A percentile compares a stretch with the other conserved stretches of the same genome.
These are phyloP conservation scores for Peucedramus taeniatus DNA, from an alignment of 2,113 vertebrate genomes.

Conservation along the genomic window DNA sequence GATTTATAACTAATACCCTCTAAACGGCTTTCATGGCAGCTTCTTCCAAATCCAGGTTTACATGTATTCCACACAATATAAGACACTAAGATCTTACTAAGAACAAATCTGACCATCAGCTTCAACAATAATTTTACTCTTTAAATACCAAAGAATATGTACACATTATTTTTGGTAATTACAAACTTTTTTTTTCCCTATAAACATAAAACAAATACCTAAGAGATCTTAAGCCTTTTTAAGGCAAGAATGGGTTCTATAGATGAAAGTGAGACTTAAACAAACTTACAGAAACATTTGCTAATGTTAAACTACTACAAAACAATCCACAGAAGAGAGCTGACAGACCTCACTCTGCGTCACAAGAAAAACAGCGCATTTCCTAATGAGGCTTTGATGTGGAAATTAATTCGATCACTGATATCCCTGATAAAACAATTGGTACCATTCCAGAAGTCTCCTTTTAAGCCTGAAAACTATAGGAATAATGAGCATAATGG, in stretches of 20 bases:
- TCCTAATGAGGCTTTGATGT: accelerated
- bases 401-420: background rate
- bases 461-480: background rate
- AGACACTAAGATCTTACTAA: background rate
- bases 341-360: accelerated
- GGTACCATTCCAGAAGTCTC: background rate
- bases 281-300: background rate
- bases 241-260: background rate
- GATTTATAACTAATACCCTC: background rate
- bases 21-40: background rate
- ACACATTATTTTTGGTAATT: background rate
- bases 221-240: background rate
- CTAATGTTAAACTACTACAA: background rate
- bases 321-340: background rate
- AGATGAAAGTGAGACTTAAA: background rate
- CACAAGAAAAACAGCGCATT: background rate
- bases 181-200: background rate
- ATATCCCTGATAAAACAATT: background rate
- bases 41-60: background rate
- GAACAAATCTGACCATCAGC: background rate
- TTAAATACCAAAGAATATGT: background rate
- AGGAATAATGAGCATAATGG: background rate
- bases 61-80: background rate
- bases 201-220: background rate
- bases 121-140: background rate